Conservation (phyloP, 2,888 invertebrate species). For the Cylloceria caligata region DNA sequence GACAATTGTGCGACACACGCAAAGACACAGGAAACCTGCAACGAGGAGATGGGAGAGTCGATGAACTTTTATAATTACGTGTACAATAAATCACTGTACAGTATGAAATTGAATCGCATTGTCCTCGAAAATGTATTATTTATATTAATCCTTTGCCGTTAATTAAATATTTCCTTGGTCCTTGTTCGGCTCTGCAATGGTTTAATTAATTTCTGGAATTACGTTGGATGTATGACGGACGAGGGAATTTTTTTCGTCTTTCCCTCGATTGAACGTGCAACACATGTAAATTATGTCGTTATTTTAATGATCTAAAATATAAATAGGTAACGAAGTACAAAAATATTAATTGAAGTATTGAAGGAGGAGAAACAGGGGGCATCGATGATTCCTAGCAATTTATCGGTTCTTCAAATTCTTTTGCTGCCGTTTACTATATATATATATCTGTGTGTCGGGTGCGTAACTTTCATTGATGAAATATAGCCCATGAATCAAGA, state of each 20-base stretch:
- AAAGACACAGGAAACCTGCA: conserved; percentile 40
- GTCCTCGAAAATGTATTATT: neutral
- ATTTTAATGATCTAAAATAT: conserved; percentile 75
- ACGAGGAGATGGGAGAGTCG: conserved; percentile 27
- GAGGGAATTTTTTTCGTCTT: conserved; percentile 37
- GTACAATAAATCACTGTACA: conserved; percentile 50
- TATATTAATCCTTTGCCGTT: no score
- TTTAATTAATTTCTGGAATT: neutral
- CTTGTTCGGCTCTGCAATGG: neutral
- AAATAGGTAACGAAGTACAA: conserved; percentile 80
- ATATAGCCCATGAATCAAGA: conserved; percentile 24
- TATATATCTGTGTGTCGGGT: conserved; percentile 20
- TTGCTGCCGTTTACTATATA: conserved; percentile 38
- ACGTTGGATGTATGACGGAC: no score
- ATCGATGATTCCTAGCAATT: conserved; percentile 49
- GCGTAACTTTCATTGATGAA: conserved; percentile 50
- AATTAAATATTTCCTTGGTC: no score
- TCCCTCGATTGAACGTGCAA: conserved; percentile 44
- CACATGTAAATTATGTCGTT: conserved; percentile 68
- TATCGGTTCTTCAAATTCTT: conserved; percentile 31
- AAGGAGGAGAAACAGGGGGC: conserved; percentile 62
- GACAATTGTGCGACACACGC: conserved; percentile 40
- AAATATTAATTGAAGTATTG: conserved; percentile 76
- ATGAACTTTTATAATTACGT: conserved; percentile 62
- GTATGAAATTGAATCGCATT: conserved; percentile 16